Base-by-base conservation (phyloP, 2,113 vertebrate species). In the Melanerpes formicivorus region DNA sequence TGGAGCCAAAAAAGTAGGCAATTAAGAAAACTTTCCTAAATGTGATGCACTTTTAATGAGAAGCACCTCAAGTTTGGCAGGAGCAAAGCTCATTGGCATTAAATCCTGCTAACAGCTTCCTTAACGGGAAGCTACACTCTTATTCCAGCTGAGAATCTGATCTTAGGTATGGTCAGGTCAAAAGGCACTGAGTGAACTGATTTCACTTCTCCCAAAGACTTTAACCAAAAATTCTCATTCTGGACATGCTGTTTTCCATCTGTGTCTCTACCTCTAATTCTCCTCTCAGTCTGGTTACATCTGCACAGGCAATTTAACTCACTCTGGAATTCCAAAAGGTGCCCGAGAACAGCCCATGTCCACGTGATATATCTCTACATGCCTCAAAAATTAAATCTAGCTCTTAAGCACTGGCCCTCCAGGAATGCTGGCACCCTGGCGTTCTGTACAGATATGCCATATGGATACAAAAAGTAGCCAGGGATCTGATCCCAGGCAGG, bases 391-490 rank as follows among this genome's bases (percentile, higher is more conserved):
- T 83, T 29, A 85, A 60, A 95, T 67, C 75, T 58, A 90, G 32
- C 69, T 83, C 80, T 83, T 88, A 71, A 91, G 85, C 65, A 71
- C 32, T 78, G 93, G 88, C 82, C 88, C 88, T 90, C 78, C 80
- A 86, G 85, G 91, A 96, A 95, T 71, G 90, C 82, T 90, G 69
- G 81, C 4, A 74, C 54, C 69, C 82, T 95, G 91, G 94, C 82
- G 85, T 48, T 83, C 87, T 64, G 66, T 85, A 67, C 44, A 88
- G 75, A 83, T 95, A 86, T 23, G 85, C 80, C 92, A 95, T 91
- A 93, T 93, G 90, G 92, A 91, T 75, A 83, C 52, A 88, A 62
- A 93, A 94, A 93, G 90, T 94, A 95, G 90, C 80, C 95, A 95
- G 88, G 88, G 80, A 94, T 80, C 76, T 83, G 69, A 94, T 95